phyloP scores from a whole-genome alignment of 2,113 vertebrate species.

The Lophius piscatorius region DNA sequence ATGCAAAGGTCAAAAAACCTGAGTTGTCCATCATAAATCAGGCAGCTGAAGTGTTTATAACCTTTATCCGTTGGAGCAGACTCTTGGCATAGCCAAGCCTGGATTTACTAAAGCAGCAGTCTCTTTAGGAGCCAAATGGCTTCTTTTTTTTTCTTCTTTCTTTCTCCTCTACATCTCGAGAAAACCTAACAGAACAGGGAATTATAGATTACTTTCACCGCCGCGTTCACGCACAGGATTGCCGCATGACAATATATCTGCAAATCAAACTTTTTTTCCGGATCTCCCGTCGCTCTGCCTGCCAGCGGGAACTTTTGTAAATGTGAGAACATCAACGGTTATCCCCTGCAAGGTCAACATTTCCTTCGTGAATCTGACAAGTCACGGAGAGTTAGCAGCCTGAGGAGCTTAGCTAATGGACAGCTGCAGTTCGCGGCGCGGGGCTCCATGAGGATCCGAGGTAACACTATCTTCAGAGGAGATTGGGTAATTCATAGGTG shows the following conservation, averaged over 20 bases:
- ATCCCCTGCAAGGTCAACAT: conserved; percentile 72
- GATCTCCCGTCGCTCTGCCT: too few relatives aligned
- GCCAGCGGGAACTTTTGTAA: too few relatives aligned
- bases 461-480: conserved; percentile 77
- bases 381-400: conserved; percentile 61
- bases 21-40: conserved; percentile 85
- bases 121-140: conserved; percentile 59
- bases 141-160: conserved; percentile 48
- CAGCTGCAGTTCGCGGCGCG: conserved; percentile 70
- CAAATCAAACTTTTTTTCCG: too few relatives aligned
- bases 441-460: conserved; percentile 55
- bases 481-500: conserved; percentile 79
- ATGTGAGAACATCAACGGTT: conserved; percentile 70
- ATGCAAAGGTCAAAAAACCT: conserved; percentile 86
- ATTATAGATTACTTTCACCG: conserved; percentile 55
- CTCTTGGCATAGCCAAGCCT: conserved; percentile 78
- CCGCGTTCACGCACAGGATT: conserved; percentile 34
- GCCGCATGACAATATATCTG: conserved; percentile 52
- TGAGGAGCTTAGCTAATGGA: conserved; percentile 68
- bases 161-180: conserved; percentile 32
- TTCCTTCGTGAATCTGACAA: conserved; percentile 76
- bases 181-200: conserved; percentile 53
- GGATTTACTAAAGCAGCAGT: conserved; percentile 72
- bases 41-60: conserved; percentile 82
- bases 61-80: conserved; percentile 81